Evolutionary conservation across 2,113 vertebrate genomes (phyloP), one percentile per base, ranked within the genome.

Genomic region (Panurus biarmicus): DNA sequence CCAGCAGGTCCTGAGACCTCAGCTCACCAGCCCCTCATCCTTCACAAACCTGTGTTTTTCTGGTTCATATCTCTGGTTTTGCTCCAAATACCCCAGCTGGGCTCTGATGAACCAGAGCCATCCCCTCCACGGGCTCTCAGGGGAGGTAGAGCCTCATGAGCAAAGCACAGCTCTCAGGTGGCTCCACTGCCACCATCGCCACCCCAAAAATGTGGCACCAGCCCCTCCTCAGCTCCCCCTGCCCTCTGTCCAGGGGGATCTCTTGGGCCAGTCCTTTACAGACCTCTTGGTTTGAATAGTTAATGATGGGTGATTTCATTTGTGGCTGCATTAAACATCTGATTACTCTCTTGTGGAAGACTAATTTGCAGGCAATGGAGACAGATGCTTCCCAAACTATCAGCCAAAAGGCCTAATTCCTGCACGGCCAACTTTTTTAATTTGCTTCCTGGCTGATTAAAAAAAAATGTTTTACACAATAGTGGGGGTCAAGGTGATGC

Each of bases 301-400:
- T 95, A 91, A 92, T 58, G 94, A 78, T 40, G 83, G 88, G 96
- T 42, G 93, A 78, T 96, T 96, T 85, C 94, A 92, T 96, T 96
- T 95, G 96, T 0, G 42, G 86, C 91, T 77, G 78, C 93, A 91
- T 95, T 96, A 93, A 91, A 85, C 90, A 70, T 79, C 96, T 95
- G 95, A 97, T 97, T 95, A 94, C 92, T 96, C 95, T 96, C 94
- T 88, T 67, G 92, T 92, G 94, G 64, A 96, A 95, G 91, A 83
- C 85, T 93, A 94, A 96, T 97, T 96, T 95, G 54, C 94, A 83
- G 95, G 56, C 13, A 81, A 96, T 96, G 80, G 97, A 97, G 97
- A 96, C 93, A 86, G 95, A 97, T 96, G 92, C 54, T 89, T 94
- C 88, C 83, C 87, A 89, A 96, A 96, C 93, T 82, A 87, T 86